phyloP scores from a whole-genome alignment of 2,113 vertebrate species.

The Gymnarchus niloticus region DNA sequence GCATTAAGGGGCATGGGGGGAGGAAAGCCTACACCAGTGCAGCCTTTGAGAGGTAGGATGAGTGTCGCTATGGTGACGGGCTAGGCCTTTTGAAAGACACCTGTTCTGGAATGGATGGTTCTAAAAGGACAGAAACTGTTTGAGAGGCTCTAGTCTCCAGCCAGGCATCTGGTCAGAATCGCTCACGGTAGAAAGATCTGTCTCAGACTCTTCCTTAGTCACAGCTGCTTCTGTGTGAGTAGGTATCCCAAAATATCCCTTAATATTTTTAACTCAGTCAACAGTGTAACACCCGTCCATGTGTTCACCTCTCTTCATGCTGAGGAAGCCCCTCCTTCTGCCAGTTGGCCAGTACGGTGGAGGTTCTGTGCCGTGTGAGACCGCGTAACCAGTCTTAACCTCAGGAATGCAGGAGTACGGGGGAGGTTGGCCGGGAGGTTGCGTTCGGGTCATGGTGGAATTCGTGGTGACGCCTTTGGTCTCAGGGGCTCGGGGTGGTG shows the following conservation, averaged over 20 bases:
- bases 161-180: not conserved
- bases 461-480: not conserved
- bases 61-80: not conserved
- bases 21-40: not conserved
- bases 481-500: not conserved
- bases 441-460: not conserved
- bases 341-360: not conserved
- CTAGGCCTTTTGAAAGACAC: not conserved
- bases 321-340: not conserved
- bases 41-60: not conserved
- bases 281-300: not conserved
- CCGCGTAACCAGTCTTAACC: too few relatives aligned
- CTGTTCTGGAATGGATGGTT: not conserved
- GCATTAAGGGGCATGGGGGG: not conserved
- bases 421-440: not conserved
- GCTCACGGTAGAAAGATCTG: not conserved
- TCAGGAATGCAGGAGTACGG: too few relatives aligned
- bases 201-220: not conserved
- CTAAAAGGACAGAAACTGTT: not conserved
- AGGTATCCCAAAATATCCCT: not conserved
- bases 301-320: not conserved
- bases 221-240: not conserved
- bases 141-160: not conserved
- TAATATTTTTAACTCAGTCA: not conserved
- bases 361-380: not conserved